Evolutionary conservation across 2,797 vertebrate genomes (phyloP).

Genomic region (Gobionotothen gibberifrons): DNA sequence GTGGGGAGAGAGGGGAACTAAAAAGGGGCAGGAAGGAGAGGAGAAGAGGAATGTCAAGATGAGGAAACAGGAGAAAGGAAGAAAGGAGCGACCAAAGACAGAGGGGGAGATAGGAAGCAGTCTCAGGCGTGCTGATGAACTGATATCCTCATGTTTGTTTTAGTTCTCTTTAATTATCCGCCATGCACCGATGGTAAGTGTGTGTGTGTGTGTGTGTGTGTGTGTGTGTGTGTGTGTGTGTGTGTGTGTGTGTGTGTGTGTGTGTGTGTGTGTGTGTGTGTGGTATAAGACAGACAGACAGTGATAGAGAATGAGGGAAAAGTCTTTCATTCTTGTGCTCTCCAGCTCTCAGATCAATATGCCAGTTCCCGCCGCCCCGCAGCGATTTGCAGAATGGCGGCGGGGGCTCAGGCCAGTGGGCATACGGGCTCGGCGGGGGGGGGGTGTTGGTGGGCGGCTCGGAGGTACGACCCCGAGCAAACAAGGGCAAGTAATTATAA

Average conservation of each 20-base stretch:
- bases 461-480: conserved; percentile 68
- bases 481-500: conserved; percentile 79
- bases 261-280: conserved; percentile 28
- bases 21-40: conserved; percentile 32
- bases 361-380: conserved; percentile 56
- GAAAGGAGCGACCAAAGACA: conserved; percentile 39
- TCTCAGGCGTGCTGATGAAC: conserved; percentile 67
- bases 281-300: conserved; percentile 9
- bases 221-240: conserved; percentile 24
- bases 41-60: conserved; percentile 39
- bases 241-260: conserved; percentile 8
- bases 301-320: conserved; percentile 24
- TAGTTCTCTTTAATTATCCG: conserved; percentile 82
- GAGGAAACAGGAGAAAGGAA: conserved; percentile 46
- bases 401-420: conserved; percentile 59
- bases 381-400: conserved; percentile 66
- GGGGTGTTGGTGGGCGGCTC: conserved; percentile 41
- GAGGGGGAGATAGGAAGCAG: conserved; percentile 30
- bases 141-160: conserved; percentile 79
- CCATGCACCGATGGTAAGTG: conserved; percentile 43
- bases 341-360: conserved; percentile 48
- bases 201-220: conserved; percentile 26
- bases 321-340: conserved; percentile 31
- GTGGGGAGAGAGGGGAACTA: conserved; percentile 6
- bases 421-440: conserved; percentile 31